Percentiles rank a stretch among this genome's conserved stretches.
Conservation (phyloP, 1,140 invertebrate species). For the Apis mellifera region Amel_HAv3.1 CM009931.2:15639001-15639500, state of each 20-base stretch:
- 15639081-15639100: no score
- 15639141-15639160: no score
- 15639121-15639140: no score
- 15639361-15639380: slow-evolving; percentile 76
- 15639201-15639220: not conserved
- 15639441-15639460: not conserved
- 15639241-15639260: not conserved
- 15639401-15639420: slow-evolving; percentile 52
- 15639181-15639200: not conserved
- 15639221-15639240: not conserved
- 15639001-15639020: no score
- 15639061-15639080: no score
- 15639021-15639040: no score
- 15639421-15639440: slow-evolving; percentile 46
- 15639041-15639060: no score
- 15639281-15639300: slow-evolving; percentile 40
- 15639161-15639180: no score
- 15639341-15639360: slow-evolving; percentile 75
- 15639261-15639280: slow-evolving; percentile 41
- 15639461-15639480: not conserved
- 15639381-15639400: slow-evolving; percentile 58
- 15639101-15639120: no score
- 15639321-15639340: slow-evolving; percentile 71
- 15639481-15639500: not conserved
- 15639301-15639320: slow-evolving; percentile 71